These are phyloP conservation scores for Gymnarchus niloticus DNA, from an alignment of 2,113 vertebrate genomes.

Conservation along the genomic window DNA sequence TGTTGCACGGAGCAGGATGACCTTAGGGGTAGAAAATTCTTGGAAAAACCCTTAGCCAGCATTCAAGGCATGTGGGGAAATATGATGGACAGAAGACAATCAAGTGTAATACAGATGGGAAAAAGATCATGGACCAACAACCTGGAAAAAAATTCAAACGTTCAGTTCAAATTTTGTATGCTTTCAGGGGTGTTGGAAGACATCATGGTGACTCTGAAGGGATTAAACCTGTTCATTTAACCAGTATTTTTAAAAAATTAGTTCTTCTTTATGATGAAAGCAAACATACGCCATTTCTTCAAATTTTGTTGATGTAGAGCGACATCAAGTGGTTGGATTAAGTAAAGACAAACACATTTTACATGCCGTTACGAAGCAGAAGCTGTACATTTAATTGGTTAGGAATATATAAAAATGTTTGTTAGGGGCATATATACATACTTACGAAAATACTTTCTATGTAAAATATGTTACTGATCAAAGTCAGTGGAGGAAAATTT, in stretches of 20 bases:
- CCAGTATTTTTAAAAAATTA: not conserved
- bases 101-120: not conserved
- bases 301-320: slow-evolving; percentile 14
- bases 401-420: not conserved
- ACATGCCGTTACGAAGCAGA: not conserved
- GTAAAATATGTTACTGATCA: not conserved
- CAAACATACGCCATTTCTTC: no score
- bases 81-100: not conserved
- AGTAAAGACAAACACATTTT: not conserved
- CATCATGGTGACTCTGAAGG: not conserved
- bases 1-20: not conserved
- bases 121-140: no score
- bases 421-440: not conserved
- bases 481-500: not conserved
- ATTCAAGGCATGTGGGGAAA: not conserved
- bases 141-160: not conserved
- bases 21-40: not conserved
- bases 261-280: no score
- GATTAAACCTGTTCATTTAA: not conserved
- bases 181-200: not conserved
- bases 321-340: slow-evolving; percentile 13
- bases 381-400: not conserved
- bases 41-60: not conserved
- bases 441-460: no score
- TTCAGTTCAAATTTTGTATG: not conserved